Base-by-base conservation (phyloP, 2,113 vertebrate genomes). In the Trematocara macrostoma region DNA sequence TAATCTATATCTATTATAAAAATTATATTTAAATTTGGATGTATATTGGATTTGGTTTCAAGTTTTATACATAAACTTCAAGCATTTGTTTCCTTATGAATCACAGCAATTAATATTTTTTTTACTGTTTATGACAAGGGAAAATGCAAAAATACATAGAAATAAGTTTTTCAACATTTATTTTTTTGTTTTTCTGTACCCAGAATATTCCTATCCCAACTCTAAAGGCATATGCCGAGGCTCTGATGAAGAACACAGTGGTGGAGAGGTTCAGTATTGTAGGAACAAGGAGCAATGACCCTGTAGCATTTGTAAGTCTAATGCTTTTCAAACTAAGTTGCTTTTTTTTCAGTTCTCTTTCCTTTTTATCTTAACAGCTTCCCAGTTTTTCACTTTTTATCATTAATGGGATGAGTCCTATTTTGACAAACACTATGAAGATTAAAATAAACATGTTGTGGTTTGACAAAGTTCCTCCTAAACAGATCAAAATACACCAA, bases 201-300 rank as follows among this genome's bases (percentile, higher is more conserved):
- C 93, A 99, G 98, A 99, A 99, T 91, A 99, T 99, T 93, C 98
- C 99, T 38, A 92, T 99, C 59, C 96, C 96, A 16, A 98, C 96
- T 52, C 95, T 99, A 92, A 99, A 98, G 95, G 97, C 96, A 0
- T 99, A 98, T 8, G 98, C 98, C 0, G 97, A 98, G 80, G 98
- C 98, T 0, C 95, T 99, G 94, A 98, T 97, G 52, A 96, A 94
- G 61, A 99, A 99, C 95, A 94, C 95, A 0, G 95, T 97, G 0
- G 98, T 99, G 89, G 98, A 99, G 91, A 97, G 97, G 90, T 97
- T 99, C 92, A 99, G 98, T 94, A 97, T 99, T 3, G 98, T 99
- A 78, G 98, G 98, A 89, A 99, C 99, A 31, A 95, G 98, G 85
- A 99, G 98, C 95, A 99, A 98, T 0, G 98, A 99, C 89, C 98